phyloP scores from a whole-genome alignment of 2,113 vertebrate species.

The Eulemur rufifrons region DNA sequence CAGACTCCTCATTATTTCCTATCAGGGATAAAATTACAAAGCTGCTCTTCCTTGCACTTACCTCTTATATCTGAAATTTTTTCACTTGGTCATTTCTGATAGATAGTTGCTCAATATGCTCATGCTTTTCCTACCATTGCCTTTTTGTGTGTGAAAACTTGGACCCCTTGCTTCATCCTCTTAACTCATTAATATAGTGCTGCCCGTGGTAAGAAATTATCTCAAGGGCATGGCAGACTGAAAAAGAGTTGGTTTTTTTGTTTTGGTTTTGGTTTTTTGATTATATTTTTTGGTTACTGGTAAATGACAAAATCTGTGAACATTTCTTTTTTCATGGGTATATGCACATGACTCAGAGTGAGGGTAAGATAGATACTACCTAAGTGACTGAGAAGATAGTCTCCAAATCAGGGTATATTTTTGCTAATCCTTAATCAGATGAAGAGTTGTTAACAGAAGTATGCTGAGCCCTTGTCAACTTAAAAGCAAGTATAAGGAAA shows the following conservation, averaged over 20 bases:
- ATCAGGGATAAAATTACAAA: background rate
- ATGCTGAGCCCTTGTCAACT: background rate
- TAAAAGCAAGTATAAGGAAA: background rate
- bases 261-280: background rate
- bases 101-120: background rate
- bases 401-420: background rate
- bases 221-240: background rate
- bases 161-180: background rate
- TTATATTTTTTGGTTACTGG: background rate
- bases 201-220: background rate
- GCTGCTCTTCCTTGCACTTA: background rate
- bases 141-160: slow-evolving; percentile 24
- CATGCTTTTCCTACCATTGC: background rate
- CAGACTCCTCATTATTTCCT: background rate
- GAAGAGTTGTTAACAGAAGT: background rate
- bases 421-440: slow-evolving; percentile 5
- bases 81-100: background rate
- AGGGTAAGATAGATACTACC: background rate
- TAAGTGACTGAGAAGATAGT: background rate
- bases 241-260: background rate
- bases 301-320: background rate
- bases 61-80: background rate
- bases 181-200: background rate
- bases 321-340: background rate
- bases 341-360: background rate